phyloP scores from a whole-genome alignment of 2,888 invertebrate genomes.

The Venustoraphidia nigricollis region DNA sequence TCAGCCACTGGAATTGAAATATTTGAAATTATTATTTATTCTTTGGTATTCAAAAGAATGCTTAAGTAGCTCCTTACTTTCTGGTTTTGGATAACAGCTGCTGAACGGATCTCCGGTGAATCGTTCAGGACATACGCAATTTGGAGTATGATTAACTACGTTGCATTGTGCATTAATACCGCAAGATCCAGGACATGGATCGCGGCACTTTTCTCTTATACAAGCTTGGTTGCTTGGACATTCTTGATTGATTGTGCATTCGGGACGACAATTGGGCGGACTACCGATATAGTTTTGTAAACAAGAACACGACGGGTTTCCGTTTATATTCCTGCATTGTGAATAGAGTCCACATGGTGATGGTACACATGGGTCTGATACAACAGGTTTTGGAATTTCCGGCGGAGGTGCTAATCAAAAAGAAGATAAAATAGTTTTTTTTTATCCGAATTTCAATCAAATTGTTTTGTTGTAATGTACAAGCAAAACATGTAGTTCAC shows the following conservation, averaged over 20 bases:
- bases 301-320: conserved; percentile 59
- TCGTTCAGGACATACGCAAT: conserved; percentile 45
- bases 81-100: conserved; percentile 31
- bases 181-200: conserved; percentile 66
- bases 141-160: conserved; percentile 60
- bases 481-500: too few species aligned
- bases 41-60: background rate
- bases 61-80: background rate
- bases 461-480: background rate
- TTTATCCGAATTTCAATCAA: background rate
- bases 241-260: conserved; percentile 57
- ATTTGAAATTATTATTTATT: background rate
- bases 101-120: conserved; percentile 41
- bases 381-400: conserved; percentile 18
- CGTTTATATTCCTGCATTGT: conserved; percentile 48
- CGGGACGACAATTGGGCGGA: conserved; percentile 49
- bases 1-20: conserved; percentile 23
- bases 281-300: conserved; percentile 45
- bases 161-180: conserved; percentile 57
- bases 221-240: conserved; percentile 60
- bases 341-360: conserved; percentile 29
- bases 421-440: conserved; percentile 5
- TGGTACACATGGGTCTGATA: conserved; percentile 24
- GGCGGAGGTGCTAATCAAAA: conserved; percentile 16
- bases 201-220: conserved; percentile 57